Evolutionary conservation across 37 sponge, comb jelly and placozoan genomes (phyloP).

Genomic region (Aphrocallistes beatrix): DNA sequence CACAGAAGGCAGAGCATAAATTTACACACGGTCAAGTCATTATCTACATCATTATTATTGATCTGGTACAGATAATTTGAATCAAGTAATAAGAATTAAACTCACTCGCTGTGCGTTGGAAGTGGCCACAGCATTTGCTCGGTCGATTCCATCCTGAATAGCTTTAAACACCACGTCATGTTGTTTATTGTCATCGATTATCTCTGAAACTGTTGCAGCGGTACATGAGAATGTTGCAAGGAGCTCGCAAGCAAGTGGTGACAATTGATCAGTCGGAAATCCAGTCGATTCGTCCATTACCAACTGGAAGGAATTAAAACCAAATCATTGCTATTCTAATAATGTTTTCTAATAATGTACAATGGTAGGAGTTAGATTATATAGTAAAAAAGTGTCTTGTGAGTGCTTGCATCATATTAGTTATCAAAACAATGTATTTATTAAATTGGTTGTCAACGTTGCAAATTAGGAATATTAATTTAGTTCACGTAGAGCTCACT

Average conservation of each 20-base stretch:
- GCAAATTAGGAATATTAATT: too few relatives aligned
- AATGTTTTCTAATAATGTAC: too few relatives aligned
- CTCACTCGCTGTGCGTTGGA: conserved; percentile 70
- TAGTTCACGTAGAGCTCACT: too few relatives aligned
- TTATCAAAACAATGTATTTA: too few relatives aligned
- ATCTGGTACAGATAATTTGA: background rate
- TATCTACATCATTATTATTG: too few relatives aligned
- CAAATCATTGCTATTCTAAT: too few relatives aligned
- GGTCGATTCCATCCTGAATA: conserved; percentile 58
- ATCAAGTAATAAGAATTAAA: background rate
- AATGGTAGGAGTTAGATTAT: too few relatives aligned
- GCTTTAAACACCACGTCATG: conserved; percentile 46
- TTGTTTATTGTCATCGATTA: conserved; percentile 32
- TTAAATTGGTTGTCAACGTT: too few relatives aligned
- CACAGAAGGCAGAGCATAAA: too few relatives aligned
- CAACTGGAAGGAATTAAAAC: conserved; percentile 35
- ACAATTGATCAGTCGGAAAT: conserved; percentile 49
- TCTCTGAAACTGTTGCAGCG: conserved; percentile 55
- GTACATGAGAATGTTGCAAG: conserved; percentile 29
- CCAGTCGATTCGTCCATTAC: conserved; percentile 56
- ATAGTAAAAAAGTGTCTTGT: too few relatives aligned
- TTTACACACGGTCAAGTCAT: too few relatives aligned
- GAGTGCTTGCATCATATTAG: too few relatives aligned
- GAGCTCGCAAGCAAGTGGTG: conserved; percentile 14
- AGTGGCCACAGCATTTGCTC: conserved; percentile 38